phyloP scores from a whole-genome alignment of 2,113 vertebrate genomes.

The Pyrgilauda ruficollis region DNA sequence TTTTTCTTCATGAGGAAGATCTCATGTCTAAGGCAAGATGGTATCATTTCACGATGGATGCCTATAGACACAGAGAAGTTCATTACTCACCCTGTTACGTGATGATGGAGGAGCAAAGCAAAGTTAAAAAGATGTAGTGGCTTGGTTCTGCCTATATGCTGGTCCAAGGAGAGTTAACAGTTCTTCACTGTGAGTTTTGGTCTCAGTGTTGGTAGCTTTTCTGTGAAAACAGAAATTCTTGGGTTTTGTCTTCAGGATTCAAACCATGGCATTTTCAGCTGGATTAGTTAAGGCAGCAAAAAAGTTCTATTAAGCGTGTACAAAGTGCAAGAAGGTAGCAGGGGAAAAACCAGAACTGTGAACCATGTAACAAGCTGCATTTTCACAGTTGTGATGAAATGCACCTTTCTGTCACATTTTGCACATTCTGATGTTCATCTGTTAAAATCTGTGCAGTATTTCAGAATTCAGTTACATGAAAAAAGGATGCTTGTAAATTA shows the following conservation, averaged over 20 bases:
- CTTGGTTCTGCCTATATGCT: neutral
- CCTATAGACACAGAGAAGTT: neutral
- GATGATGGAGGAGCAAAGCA: neutral
- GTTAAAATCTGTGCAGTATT: neutral
- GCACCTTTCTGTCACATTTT: no score
- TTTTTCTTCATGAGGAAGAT: neutral
- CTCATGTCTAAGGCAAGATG: neutral
- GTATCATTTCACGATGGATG: neutral
- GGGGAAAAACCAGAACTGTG: neutral
- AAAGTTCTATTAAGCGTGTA: neutral
- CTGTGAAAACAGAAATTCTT: neutral
- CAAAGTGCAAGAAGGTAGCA: neutral
- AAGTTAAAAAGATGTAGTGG: neutral
- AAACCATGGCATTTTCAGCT: neutral
- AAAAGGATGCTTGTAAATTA: neutral
- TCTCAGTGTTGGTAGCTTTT: neutral
- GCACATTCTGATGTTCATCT: neutral
- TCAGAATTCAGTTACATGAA: neutral
- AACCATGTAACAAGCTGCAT: neutral
- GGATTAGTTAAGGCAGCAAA: neutral
- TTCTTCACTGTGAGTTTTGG: neutral
- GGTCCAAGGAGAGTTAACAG: neutral
- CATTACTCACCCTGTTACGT: rapidly evolving
- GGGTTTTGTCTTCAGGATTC: neutral
- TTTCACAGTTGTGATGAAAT: neutral